Evolutionary conservation across 2,888 invertebrate species (phyloP).

Genomic region (Spilosoma lubricipeda): DNA sequence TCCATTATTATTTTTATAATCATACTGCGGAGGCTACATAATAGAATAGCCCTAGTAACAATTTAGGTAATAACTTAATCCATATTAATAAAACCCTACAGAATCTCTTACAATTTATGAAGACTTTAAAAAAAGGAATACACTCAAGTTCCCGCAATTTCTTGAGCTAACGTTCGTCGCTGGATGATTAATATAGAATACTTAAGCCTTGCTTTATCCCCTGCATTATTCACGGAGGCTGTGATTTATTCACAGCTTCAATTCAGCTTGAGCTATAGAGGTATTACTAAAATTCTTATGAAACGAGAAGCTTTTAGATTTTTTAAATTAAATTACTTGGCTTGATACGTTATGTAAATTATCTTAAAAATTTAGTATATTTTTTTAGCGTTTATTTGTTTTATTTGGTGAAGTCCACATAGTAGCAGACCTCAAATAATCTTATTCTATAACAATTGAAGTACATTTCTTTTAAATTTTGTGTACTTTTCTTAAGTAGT

Average conservation of each 20-base stretch:
- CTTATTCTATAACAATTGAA: too few relatives aligned
- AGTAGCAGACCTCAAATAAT: too few relatives aligned
- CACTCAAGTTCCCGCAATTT: background rate
- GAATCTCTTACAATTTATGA: background rate
- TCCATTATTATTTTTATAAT: background rate
- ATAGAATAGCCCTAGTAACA: too few relatives aligned
- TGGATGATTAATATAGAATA: constrained; percentile 6
- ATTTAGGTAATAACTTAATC: background rate
- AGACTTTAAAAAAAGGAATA: background rate
- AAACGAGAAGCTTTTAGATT: background rate
- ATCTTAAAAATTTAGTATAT: background rate
- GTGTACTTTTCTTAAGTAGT: too few relatives aligned
- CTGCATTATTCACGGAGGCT: constrained; percentile 4
- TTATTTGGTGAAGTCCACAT: too few relatives aligned
- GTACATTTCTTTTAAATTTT: too few relatives aligned
- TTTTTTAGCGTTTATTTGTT: too few relatives aligned
- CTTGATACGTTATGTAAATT: background rate
- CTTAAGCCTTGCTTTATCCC: constrained; percentile 8
- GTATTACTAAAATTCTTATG: background rate
- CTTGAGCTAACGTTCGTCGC: background rate
- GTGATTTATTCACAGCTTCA: constrained; percentile 5
- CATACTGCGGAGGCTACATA: background rate
- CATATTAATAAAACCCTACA: background rate
- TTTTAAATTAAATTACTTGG: background rate
- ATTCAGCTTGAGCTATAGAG: background rate